Percentiles rank a stretch among this genome's conserved stretches.
These are phyloP conservation scores for Lithosia quadra DNA, from an alignment of 2,888 invertebrate genomes.

Conservation along the genomic window DNA sequence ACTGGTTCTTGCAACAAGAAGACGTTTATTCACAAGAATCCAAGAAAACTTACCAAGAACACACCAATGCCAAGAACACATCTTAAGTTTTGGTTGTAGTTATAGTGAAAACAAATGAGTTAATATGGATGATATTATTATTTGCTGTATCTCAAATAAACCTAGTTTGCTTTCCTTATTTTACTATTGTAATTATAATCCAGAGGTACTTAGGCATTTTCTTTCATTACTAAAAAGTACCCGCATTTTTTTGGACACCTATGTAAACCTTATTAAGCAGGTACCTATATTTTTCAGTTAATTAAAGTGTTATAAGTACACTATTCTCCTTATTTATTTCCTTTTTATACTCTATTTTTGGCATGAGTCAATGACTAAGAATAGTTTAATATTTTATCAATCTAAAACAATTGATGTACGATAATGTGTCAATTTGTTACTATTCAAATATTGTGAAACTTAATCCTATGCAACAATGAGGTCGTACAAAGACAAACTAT, in stretches of 20 bases:
- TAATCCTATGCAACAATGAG: background rate
- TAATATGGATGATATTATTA: background rate
- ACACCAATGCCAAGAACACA: conserved; percentile 69
- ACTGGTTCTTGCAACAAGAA: conserved; percentile 62
- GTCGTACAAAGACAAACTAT: background rate
- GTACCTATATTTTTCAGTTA: too few relatives aligned
- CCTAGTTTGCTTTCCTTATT: too few relatives aligned
- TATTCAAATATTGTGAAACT: background rate
- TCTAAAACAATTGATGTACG: background rate
- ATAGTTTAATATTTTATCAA: too few relatives aligned
- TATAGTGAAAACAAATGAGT: conserved; percentile 65
- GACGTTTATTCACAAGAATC: conserved; percentile 80
- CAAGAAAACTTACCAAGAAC: conserved; percentile 77
- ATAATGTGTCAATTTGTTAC: background rate
- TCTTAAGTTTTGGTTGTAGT: conserved; percentile 72
- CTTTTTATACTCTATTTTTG: too few relatives aligned
- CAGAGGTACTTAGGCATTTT: too few relatives aligned
- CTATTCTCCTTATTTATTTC: too few relatives aligned
- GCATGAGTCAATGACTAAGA: too few relatives aligned
- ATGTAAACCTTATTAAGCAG: too few relatives aligned
- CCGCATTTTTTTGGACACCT: too few relatives aligned
- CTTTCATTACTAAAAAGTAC: too few relatives aligned
- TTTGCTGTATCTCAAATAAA: background rate
- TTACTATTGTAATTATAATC: too few relatives aligned
- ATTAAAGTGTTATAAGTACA: too few relatives aligned